phyloP scores from a whole-genome alignment of 2,888 invertebrate species.

The Dolichomitus sp. region DNA sequence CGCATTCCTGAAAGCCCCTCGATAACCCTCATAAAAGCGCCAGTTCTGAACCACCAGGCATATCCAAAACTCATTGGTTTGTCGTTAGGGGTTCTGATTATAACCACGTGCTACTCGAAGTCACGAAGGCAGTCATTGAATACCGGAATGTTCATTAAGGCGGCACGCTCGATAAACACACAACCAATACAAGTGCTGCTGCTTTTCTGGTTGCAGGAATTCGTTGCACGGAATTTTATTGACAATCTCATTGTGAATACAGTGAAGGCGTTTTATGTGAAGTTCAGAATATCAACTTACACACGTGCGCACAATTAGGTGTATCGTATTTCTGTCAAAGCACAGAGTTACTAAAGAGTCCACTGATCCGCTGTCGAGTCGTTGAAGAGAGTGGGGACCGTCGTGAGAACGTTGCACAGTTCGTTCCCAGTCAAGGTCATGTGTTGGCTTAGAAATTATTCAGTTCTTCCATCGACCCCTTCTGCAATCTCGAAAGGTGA shows the following conservation, averaged over 20 bases:
- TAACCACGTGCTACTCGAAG: conserved; percentile 29
- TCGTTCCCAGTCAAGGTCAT: conserved; percentile 39
- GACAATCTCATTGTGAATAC: neutral
- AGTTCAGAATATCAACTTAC: neutral
- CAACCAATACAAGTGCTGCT: neutral
- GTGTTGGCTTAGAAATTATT: conserved; percentile 50
- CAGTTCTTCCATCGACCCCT: conserved; percentile 49
- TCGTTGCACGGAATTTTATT: neutral
- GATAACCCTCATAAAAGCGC: conserved; percentile 19
- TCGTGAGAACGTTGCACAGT: conserved; percentile 8
- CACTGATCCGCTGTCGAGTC: conserved; percentile 3
- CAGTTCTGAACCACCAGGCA: neutral
- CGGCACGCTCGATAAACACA: neutral
- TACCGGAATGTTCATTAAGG: conserved; percentile 1
- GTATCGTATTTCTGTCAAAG: neutral
- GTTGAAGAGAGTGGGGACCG: neutral
- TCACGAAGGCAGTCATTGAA: neutral
- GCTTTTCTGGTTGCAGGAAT: neutral
- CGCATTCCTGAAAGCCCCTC: conserved; percentile 31
- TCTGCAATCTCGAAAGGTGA: conserved; percentile 20
- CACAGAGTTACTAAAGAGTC: neutral
- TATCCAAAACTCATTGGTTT: neutral
- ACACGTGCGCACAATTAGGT: neutral
- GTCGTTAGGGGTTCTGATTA: neutral
- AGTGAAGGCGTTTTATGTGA: conserved; percentile 18